Evolutionary conservation across 2,797 vertebrate genomes (phyloP), one percentile per base, ranked within the genome.

Genomic region (Urosaurus nigricauda): DNA sequence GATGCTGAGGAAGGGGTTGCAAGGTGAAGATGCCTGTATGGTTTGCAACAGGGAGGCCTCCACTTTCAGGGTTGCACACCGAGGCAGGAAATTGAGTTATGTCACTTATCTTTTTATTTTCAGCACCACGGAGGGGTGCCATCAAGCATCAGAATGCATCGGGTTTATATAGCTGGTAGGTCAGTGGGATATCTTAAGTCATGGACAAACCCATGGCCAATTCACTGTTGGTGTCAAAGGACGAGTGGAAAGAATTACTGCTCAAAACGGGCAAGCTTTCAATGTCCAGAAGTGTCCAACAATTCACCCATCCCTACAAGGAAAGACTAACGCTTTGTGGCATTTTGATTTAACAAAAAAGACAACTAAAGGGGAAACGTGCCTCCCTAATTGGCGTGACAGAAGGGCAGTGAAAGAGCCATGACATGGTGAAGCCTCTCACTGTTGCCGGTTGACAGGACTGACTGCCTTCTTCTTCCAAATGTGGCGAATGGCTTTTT

Each of bases 311-410:
- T 73, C 80, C 37, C 56, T 87, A 7, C 70, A 58, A 51, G 40
- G 40, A 75, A 87, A 12, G 65, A 8, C 63, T 71, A 79, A 87
- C 26, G 24, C 47, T 70, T 37, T 86, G 85, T 19, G 77, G 63
- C 60, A 53, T 79, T 79, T 79, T 70, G 75, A 79, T 77, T 82
- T 43, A 58, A n/a, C 21, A 32, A 35, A 35, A n/a, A 58, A 37
- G 58, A 60, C 60, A 65, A 65, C 60, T 29, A 63, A 68, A 58
- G 68, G 65, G 68, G 29, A 68, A 71, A 87, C 12, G 37, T 81
- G 51, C 53, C n/a, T 86, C 43, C 63, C 24, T 13, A 86, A 86
- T 16, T 79, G 43, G 53, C 53, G 58, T 68, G 60, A 37, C 21
- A 37, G 32, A 84, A 73, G 71, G 53, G 32, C 58, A 82, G 29